Percentiles rank a stretch among this genome's conserved stretches.
Evolutionary conservation across 1,140 invertebrate species (phyloP).

Genomic region (Drosophila neocordata): DNA sequence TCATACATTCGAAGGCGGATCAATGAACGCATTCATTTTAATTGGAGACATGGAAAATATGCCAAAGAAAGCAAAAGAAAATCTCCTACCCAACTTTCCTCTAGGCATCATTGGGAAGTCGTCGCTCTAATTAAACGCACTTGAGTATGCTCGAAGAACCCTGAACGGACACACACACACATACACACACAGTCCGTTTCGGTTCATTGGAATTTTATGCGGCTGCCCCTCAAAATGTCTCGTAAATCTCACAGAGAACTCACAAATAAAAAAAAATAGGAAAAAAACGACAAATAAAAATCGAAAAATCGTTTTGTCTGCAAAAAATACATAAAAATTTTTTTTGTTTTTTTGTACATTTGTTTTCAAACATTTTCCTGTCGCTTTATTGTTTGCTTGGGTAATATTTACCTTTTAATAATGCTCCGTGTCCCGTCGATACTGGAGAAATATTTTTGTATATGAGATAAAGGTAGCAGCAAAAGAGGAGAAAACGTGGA

Average conservation of each 20-base stretch:
- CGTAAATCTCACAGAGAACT: conserved; percentile 57
- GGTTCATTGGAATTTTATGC: conserved; percentile 75
- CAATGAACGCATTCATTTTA: conserved; percentile 82
- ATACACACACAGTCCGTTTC: background rate
- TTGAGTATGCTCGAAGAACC: conserved; percentile 61
- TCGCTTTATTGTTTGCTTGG: conserved; percentile 53
- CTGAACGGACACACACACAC: conserved; percentile 1
- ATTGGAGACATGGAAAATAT: conserved; percentile 80
- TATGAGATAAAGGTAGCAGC: background rate
- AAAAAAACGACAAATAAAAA: conserved; percentile 32
- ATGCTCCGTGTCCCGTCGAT: conserved; percentile 56
- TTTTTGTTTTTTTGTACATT: conserved; percentile 38
- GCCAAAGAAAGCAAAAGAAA: conserved; percentile 69
- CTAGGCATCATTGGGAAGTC: conserved; percentile 46
- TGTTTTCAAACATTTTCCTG: conserved; percentile 68
- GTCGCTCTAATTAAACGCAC: conserved; percentile 74
- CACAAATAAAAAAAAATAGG: conserved; percentile 33
- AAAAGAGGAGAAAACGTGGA: background rate
- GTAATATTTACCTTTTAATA: conserved; percentile 78
- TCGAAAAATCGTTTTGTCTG: conserved; percentile 40
- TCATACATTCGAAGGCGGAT: conserved; percentile 53
- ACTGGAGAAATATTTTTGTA: conserved; percentile 32
- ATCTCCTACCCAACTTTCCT: conserved; percentile 19
- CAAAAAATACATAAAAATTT: conserved; percentile 60
- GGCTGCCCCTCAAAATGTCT: conserved; percentile 63